Evolutionary conservation across 2,888 invertebrate species (phyloP).

Genomic region (Drosophila fulvimacula): DNA sequence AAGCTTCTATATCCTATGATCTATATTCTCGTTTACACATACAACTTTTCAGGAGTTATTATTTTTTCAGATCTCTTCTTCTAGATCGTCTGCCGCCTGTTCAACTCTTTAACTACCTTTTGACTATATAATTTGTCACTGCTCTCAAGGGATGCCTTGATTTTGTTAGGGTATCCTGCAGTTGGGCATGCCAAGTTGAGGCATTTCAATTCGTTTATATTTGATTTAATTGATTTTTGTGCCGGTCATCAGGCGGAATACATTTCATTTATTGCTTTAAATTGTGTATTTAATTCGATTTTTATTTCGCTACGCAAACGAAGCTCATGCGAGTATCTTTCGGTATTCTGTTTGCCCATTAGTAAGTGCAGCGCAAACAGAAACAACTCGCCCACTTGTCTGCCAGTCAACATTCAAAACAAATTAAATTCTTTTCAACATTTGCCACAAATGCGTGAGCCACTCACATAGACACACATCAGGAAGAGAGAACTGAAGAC

Average conservation of each 20-base stretch:
- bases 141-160: background rate
- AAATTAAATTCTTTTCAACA: conserved; percentile 69
- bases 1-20: too few relatives aligned
- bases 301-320: conserved; percentile 36
- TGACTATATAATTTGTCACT: background rate
- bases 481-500: conserved; percentile 24
- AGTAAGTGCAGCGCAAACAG: conserved; percentile 52
- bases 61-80: too few relatives aligned
- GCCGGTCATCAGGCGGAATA: conserved; percentile 33
- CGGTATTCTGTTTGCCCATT: conserved; percentile 21
- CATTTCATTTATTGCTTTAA: conserved; percentile 48
- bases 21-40: too few relatives aligned
- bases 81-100: too few relatives aligned
- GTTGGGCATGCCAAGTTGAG: background rate
- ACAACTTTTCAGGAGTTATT: too few relatives aligned
- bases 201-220: conserved; percentile 3
- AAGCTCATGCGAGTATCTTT: conserved; percentile 25
- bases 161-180: background rate
- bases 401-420: conserved; percentile 55
- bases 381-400: conserved; percentile 20
- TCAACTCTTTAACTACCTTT: too few relatives aligned
- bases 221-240: conserved; percentile 46
- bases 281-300: conserved; percentile 53
- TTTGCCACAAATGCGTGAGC: conserved; percentile 34
- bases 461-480: conserved; percentile 23